phyloP scores from a whole-genome alignment of 2,797 vertebrate species.

The Huso huso region DNA sequence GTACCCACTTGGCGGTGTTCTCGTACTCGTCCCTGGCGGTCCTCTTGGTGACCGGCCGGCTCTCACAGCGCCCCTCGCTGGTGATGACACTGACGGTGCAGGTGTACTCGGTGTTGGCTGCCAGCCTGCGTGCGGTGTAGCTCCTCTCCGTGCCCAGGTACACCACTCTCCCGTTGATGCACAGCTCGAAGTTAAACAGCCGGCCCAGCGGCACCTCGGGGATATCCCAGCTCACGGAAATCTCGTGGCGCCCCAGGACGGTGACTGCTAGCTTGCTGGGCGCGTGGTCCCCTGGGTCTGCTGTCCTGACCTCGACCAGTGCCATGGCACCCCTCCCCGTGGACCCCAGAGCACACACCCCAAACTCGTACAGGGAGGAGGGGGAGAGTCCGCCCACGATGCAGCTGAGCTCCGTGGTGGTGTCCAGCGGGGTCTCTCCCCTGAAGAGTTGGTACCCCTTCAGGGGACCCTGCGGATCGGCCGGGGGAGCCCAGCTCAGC shows the following conservation, averaged over 20 bases:
- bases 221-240: slow-evolving; percentile 39
- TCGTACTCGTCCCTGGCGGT: slow-evolving; percentile 33
- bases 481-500: slow-evolving; percentile 35
- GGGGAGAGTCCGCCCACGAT: slow-evolving; percentile 34
- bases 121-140: slow-evolving; percentile 30
- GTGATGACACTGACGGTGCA: slow-evolving; percentile 41
- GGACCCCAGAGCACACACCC: slow-evolving; percentile 31
- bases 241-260: slow-evolving; percentile 37
- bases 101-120: slow-evolving; percentile 35
- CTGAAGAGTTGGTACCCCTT: slow-evolving; percentile 31
- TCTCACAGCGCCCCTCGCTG: slow-evolving; percentile 39
- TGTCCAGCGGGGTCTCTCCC: slow-evolving; percentile 26
- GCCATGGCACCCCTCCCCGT: slow-evolving; percentile 23
- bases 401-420: slow-evolving; percentile 28
- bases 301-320: slow-evolving; percentile 21
- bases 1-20: slow-evolving; percentile 29
- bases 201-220: slow-evolving; percentile 31
- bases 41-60: slow-evolving; percentile 36
- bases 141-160: slow-evolving; percentile 37
- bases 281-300: slow-evolving; percentile 31
- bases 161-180: slow-evolving; percentile 35
- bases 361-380: slow-evolving; percentile 26
- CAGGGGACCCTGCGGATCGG: slow-evolving; percentile 15
- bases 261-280: slow-evolving; percentile 29
- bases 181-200: slow-evolving; percentile 44